Conservation (phyloP, 2,797 vertebrate species). For the Hydrophis major region DNA sequence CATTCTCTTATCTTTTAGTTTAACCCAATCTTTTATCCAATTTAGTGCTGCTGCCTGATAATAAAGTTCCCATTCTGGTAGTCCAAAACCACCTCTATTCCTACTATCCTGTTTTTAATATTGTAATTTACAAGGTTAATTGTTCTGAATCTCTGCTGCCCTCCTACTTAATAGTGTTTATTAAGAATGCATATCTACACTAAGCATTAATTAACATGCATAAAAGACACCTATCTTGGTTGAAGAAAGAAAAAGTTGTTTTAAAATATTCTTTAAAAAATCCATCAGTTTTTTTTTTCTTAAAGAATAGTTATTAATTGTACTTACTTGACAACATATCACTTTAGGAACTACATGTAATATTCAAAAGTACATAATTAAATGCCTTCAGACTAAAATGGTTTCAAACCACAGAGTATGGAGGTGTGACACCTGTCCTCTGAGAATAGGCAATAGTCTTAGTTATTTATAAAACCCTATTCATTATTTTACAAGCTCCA, state of each 20-base stretch:
- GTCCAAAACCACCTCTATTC: no score
- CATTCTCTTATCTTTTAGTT: no score
- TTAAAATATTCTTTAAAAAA: background rate
- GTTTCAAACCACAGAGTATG: slow-evolving; percentile 3
- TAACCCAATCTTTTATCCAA: no score
- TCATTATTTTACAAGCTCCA: slow-evolving; percentile 18
- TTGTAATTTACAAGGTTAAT: background rate
- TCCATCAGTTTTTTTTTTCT: background rate
- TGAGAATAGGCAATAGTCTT: background rate
- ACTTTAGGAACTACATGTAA: background rate
- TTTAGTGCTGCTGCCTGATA: no score
- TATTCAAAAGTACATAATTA: background rate
- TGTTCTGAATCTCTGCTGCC: background rate
- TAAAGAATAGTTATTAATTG: background rate
- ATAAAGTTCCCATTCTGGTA: no score
- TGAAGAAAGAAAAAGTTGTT: background rate
- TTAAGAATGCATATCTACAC: background rate
- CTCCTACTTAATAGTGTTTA: background rate
- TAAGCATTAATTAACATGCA: background rate
- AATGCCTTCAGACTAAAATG: background rate
- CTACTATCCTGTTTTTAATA: background rate
- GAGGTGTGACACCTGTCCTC: slow-evolving; percentile 13
- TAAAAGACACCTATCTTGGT: background rate
- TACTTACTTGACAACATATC: background rate
- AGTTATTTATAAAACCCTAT: background rate